Base-by-base conservation (phyloP, 2,888 invertebrate species). In the Germaria angustata region DNA sequence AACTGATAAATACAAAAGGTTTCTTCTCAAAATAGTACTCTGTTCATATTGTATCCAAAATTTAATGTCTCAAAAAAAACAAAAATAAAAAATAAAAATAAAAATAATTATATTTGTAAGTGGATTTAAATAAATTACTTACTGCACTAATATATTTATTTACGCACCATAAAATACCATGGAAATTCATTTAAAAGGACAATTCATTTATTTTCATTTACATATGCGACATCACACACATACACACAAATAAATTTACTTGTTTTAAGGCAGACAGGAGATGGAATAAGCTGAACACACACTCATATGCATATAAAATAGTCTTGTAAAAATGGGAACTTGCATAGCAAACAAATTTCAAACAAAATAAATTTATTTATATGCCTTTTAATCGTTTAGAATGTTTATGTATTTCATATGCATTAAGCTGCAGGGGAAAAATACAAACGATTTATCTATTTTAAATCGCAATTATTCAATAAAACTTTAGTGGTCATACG, bases 81-180 rank as follows among this genome's bases (percentile, higher is more conserved):
- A 22, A 46, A 34, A 39, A 39, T 20, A 55, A n/a, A n/a, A n/a
- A 22, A 71, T 13, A 20, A 9, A 68, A 68, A 69, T 69, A 59
- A 73, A 68, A 81, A 39, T 81, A 78, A 81, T 81, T 68, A 73
- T 78, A 57, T 78, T 75, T 63, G 63, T 81, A n/a, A n/a, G n/a
- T n/a, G n/a, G n/a, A 63, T 80, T 80, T 76, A 83, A 83, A 83
- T 80, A 83, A 83, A 83, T 83, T 71, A 83, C 80, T 80, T 80
- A 80, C 84, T 84, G 84, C 84, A 84, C 77, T 78, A 84, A 84
- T 84, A 84, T 77, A 84, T 84, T 84, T 71, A 78, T 84, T 84
- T 78, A 80, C 80, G 77, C 80, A 84, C 77, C 80, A 84, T 84
- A 83, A 83, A 83, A 76, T 76, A 79, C 76, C 79, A 61, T 69